phyloP scores from a whole-genome alignment of 1,140 invertebrate species.

The Pteromalus puparum region DNA sequence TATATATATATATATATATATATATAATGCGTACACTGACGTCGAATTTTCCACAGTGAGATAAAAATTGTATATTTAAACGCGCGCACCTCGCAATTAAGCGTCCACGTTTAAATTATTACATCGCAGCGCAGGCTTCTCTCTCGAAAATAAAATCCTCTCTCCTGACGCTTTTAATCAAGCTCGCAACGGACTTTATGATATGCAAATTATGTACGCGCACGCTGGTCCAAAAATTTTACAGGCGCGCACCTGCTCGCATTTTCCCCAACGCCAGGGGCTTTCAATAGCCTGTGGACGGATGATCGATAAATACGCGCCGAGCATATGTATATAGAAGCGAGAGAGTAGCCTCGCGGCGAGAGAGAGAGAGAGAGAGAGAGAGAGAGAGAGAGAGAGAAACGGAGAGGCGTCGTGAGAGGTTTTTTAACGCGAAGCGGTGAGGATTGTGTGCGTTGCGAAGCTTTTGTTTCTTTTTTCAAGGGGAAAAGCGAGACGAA shows the following conservation, averaged over 20 bases:
- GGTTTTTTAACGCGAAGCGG: too few relatives aligned
- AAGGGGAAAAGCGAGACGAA: background rate
- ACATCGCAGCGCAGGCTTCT: background rate
- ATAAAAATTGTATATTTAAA: background rate
- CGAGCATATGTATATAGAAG: background rate
- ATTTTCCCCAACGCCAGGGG: background rate
- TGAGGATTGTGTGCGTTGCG: too few relatives aligned
- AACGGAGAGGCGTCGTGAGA: too few relatives aligned
- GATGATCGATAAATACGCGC: conserved; percentile 27
- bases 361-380: too few relatives aligned
- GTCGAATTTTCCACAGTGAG: too few relatives aligned
- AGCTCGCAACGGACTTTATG: background rate
- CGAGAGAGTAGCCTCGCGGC: too few relatives aligned
- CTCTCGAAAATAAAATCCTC: background rate
- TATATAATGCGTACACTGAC: too few relatives aligned
- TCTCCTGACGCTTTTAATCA: background rate
- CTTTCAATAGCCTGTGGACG: background rate
- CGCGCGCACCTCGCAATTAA: background rate
- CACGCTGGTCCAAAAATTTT: background rate
- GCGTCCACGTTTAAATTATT: background rate
- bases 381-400: too few relatives aligned
- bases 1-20: too few relatives aligned
- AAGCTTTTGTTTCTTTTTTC: background rate
- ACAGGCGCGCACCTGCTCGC: background rate
- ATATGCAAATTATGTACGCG: background rate